phyloP scores from a whole-genome alignment of 1,140 invertebrate genomes.

The Orchestia grillus region DNA sequence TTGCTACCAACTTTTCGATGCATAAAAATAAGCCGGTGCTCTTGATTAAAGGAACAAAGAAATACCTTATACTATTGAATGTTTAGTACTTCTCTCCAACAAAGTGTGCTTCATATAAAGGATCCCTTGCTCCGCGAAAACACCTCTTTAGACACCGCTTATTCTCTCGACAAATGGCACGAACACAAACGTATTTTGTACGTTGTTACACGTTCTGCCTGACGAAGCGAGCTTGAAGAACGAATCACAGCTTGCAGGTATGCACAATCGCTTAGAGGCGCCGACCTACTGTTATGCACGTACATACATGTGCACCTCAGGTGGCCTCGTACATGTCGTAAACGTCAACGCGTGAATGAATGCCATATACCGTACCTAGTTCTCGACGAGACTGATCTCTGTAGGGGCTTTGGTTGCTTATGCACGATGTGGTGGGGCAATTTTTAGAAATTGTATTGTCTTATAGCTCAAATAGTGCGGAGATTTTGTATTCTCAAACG shows the following conservation, averaged over 20 bases:
- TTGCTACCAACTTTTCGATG: too few species aligned
- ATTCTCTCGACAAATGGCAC: neutral
- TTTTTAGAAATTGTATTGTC: neutral
- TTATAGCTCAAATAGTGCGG: neutral
- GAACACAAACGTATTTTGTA: neutral
- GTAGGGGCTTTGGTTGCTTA: neutral
- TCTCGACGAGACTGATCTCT: neutral
- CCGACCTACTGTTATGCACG: neutral
- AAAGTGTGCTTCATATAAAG: neutral
- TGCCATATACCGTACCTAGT: too few species aligned
- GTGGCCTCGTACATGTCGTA: neutral
- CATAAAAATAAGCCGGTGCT: too few species aligned
- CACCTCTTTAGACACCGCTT: neutral
- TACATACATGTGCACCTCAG: neutral
- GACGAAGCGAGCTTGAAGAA: neutral
- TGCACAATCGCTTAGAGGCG: neutral
- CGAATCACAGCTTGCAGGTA: neutral
- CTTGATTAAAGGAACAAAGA: too few species aligned
- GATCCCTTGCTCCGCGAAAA: neutral
- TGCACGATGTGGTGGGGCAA: neutral
- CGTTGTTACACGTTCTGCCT: neutral
- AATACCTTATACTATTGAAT: too few species aligned
- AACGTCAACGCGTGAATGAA: neutral
- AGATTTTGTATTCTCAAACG: too few species aligned
- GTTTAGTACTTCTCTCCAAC: too few species aligned